phyloP scores from a whole-genome alignment of 1,140 invertebrate species.

The Gyrodactylus salaris region DNA sequence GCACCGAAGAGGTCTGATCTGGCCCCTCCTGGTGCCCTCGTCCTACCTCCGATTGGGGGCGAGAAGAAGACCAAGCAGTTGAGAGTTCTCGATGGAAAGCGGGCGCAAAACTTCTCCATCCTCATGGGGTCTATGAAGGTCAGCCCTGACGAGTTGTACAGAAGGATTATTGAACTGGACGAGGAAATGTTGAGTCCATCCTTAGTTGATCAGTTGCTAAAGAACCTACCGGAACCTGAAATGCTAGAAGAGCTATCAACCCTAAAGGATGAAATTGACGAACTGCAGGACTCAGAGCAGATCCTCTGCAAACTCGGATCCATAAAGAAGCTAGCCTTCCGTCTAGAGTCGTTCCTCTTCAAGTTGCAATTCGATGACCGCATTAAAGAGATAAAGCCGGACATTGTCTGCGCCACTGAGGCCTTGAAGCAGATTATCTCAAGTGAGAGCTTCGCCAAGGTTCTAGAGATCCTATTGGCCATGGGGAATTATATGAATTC shows the following conservation, averaged over 20 bases:
- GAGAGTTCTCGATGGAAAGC: constrained; percentile 55
- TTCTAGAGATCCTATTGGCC: constrained; percentile 53
- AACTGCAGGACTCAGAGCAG: constrained; percentile 62
- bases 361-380: constrained; percentile 41
- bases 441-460: constrained; percentile 52
- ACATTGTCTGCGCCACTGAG: constrained; percentile 63
- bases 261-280: constrained; percentile 37
- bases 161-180: constrained; percentile 47
- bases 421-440: constrained; percentile 68
- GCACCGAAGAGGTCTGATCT: neutral
- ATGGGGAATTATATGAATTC: constrained; percentile 79
- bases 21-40: constrained; percentile 4
- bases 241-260: constrained; percentile 45
- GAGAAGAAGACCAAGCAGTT: constrained; percentile 54
- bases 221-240: constrained; percentile 55
- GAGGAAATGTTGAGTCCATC: constrained; percentile 41
- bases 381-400: constrained; percentile 15
- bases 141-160: constrained; percentile 45
- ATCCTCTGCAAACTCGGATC: constrained; percentile 16
- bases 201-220: constrained; percentile 38
- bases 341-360: constrained; percentile 57
- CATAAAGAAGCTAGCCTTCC: constrained; percentile 49
- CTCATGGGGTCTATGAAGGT: constrained; percentile 54
- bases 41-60: neutral
- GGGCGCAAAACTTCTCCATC: constrained; percentile 57